These are phyloP conservation scores for Dinomys branickii DNA, from an alignment of 2,113 vertebrate species.

Conservation along the genomic window DNA sequence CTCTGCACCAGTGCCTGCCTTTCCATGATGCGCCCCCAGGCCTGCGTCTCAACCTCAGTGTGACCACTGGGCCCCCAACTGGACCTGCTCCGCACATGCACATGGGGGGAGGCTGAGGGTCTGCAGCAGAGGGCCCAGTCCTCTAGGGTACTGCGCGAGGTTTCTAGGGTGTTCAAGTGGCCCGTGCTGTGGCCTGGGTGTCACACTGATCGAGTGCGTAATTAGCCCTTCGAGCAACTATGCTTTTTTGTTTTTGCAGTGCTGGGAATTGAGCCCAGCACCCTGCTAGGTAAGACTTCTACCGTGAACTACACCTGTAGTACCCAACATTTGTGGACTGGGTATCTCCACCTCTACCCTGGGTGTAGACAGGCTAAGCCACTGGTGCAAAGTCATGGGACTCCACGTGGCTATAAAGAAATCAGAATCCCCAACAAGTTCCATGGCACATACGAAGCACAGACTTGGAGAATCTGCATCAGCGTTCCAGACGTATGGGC, in stretches of 20 bases:
- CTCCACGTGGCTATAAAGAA: not conserved
- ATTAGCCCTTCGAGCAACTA: not conserved
- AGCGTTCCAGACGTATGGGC: not conserved
- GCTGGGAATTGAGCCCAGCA: not conserved
- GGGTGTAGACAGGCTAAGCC: not conserved
- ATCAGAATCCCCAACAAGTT: not conserved
- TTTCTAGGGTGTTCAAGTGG: not conserved
- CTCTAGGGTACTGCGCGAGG: not conserved
- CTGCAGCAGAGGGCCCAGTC: not conserved
- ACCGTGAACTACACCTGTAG: not conserved
- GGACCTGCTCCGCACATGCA: not conserved
- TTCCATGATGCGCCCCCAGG: not conserved
- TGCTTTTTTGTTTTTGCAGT: not conserved
- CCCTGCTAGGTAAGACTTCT: not conserved
- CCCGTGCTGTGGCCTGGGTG: not conserved
- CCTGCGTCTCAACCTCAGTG: not conserved
- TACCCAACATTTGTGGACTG: not conserved
- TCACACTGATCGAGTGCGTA: not conserved
- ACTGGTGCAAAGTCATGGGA: not conserved
- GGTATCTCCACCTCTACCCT: not conserved
- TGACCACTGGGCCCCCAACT: not conserved
- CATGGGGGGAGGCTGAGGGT: not conserved
- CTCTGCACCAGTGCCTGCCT: not conserved
- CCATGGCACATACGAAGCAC: not conserved
- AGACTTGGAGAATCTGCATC: not conserved